Base-by-base conservation (phyloP, 2,888 invertebrate genomes). In the Nomada ruficornis region DNA sequence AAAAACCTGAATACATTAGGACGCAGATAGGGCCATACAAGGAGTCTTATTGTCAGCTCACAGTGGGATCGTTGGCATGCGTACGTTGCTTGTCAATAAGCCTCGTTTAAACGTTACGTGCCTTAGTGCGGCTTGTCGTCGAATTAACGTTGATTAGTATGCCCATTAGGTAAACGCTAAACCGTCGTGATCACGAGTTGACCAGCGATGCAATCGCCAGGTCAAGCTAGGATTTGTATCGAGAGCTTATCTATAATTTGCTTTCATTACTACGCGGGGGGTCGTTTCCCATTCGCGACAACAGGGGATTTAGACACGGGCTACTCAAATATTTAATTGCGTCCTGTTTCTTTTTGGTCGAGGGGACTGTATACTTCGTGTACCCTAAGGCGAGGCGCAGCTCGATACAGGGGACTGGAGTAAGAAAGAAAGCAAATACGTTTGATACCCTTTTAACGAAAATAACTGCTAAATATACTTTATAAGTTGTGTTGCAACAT, bases 111-210 rank as follows among this genome's bases (percentile, higher is more conserved):
- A 67, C 63, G 73, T 82, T 77, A 77, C 76, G 79, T 63, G 78
- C 64, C 67, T 84, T 80, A 84, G 86, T 88, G 80, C 84, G 76
- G 86, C 83, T 88, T 88, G 89, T 91, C 89, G 89, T 91, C 89
- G 89, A 92, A 93, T 93, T 93, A 93, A 92, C 92, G 90, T 91
- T 91, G 91, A 93, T 93, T 92, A 92, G 91, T 88, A 90, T 91
- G 91, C 89, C 92, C 90, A 92, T 93, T 93, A 93, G 91, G 86
- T 91, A 91, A 91, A 92, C 92, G 92, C 91, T 92, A 93, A 93
- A 92, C 92, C 88, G 89, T 86, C 83, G 81, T 80, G 77, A 69
- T 78, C 79, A 63, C 68, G 50, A 59, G 65, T 36, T 42, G 44
- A 44, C 57, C 67, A 5, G 29, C 18, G 74, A 79, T 44, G 72